A percentile compares a stretch with the other conserved stretches of the same genome.
Conservation (phyloP, 2,888 invertebrate species). For the Chymomyza procnemis region DNA sequence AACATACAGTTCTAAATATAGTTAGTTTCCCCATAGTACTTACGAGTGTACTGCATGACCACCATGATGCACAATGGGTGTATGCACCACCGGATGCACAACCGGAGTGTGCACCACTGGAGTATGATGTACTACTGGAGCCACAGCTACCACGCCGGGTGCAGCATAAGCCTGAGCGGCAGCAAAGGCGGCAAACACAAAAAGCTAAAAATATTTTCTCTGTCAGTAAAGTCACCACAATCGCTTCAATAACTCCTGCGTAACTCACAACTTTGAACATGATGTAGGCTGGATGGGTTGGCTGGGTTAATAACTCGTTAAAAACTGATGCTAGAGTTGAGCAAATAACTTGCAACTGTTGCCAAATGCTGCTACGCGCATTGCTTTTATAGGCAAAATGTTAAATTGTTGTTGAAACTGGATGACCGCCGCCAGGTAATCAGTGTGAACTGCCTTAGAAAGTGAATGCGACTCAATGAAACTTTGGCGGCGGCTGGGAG, state of each 20-base stretch:
- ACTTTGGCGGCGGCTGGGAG: conserved; percentile 48
- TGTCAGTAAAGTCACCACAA: neutral
- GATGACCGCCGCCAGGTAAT: conserved; percentile 28
- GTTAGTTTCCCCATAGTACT: conserved; percentile 22
- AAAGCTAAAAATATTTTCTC: conserved; percentile 66
- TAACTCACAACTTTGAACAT: conserved; percentile 78
- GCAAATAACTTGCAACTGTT: conserved; percentile 69
- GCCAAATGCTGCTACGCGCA: conserved; percentile 38
- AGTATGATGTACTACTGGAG: conserved; percentile 73
- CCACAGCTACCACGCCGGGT: conserved; percentile 76
- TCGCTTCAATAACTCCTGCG: neutral
- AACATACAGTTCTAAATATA: neutral
- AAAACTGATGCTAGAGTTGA: conserved; percentile 26
- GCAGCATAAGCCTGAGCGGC: conserved; percentile 67
- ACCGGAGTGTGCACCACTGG: conserved; percentile 51
- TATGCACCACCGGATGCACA: conserved; percentile 51
- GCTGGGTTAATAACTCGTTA: conserved; percentile 24
- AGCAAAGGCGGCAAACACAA: conserved; percentile 71
- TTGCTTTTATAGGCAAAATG: conserved; percentile 64
- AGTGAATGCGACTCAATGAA: conserved; percentile 67
- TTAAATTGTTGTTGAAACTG: conserved; percentile 11
- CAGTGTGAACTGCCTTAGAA: conserved; percentile 38
- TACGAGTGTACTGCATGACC: conserved; percentile 75
- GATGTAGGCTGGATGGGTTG: conserved; percentile 43
- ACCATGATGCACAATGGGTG: conserved; percentile 71